Evolutionary conservation across 1,140 invertebrate species (phyloP).

Genomic region (Drosophila grimshawi): DNA sequence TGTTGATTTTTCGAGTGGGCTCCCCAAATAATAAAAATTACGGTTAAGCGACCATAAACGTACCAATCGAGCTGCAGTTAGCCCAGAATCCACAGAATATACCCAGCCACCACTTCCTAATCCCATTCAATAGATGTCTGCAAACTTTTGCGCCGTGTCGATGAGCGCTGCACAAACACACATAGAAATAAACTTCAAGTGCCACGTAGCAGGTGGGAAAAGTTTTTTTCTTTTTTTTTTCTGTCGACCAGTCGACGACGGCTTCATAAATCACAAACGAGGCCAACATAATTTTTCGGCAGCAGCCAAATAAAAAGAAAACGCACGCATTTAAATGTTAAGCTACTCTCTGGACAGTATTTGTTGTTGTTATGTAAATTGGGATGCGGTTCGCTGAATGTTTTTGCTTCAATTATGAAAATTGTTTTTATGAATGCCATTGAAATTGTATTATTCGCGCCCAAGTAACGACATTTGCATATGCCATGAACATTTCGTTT

Average conservation of each 20-base stretch:
- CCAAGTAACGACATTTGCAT: constrained; percentile 75
- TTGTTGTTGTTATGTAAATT: constrained; percentile 62
- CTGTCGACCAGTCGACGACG: constrained; percentile 20
- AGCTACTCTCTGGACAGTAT: constrained; percentile 33
- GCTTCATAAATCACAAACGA: constrained; percentile 38
- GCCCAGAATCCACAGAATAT: not conserved
- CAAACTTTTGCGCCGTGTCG: constrained; percentile 57
- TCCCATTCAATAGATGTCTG: constrained; percentile 68
- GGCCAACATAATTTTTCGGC: constrained; percentile 25
- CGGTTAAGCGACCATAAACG: constrained; percentile 74
- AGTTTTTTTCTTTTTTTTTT: constrained; percentile 4
- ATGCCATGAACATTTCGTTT: constrained; percentile 40
- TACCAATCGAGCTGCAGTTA: constrained; percentile 60
- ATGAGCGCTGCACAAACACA: constrained; percentile 5
- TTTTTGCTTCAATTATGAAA: constrained; percentile 72
- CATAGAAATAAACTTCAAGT: constrained; percentile 48
- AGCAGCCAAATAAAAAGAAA: not conserved
- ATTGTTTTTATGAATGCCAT: constrained; percentile 77
- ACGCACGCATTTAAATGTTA: constrained; percentile 33
- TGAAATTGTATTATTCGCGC: constrained; percentile 81
- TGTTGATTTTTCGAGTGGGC: constrained; percentile 67
- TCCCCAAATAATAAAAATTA: constrained; percentile 77
- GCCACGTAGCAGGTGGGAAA: constrained; percentile 43
- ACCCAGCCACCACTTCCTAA: constrained; percentile 7
- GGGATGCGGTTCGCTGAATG: constrained; percentile 52